Conservation (phyloP, 2,888 invertebrate genomes). For the Netelia fuscicornis region DNA sequence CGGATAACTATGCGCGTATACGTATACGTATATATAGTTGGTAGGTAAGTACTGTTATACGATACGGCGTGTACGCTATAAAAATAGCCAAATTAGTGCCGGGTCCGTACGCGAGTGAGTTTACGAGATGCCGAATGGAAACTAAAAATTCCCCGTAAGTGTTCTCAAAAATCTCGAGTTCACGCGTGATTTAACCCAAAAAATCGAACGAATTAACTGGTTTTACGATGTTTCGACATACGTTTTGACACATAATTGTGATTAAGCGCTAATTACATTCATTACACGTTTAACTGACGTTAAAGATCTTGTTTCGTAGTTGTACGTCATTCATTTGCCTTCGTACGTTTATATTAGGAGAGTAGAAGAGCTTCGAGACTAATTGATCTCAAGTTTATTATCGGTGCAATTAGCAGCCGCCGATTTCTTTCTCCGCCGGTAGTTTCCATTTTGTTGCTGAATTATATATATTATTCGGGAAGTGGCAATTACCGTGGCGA, state of each 20-base stretch:
- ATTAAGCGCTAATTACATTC: no score
- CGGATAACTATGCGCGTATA: slow-evolving; percentile 8
- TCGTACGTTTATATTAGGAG: neutral
- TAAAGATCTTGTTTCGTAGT: no score
- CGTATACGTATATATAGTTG: neutral
- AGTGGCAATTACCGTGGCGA: slow-evolving; percentile 1
- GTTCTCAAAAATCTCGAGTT: neutral
- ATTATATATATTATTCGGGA: neutral
- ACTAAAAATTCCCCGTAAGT: neutral
- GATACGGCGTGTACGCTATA: neutral
- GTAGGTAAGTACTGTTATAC: neutral
- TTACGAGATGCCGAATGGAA: slow-evolving; percentile 33
- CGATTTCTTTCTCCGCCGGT: neutral
- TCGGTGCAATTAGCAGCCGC: slow-evolving; percentile 10
- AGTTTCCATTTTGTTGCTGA: neutral
- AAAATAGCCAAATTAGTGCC: slow-evolving; percentile 17
- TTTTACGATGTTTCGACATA: no score
- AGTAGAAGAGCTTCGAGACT: neutral
- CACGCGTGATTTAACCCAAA: no score
- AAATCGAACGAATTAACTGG: no score
- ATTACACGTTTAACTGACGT: no score
- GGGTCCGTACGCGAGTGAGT: slow-evolving; percentile 3
- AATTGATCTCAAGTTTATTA: slow-evolving; percentile 23
- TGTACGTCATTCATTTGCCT: no score
- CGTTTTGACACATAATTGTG: no score